Base-by-base conservation (phyloP, 2,797 vertebrate species). In the Sebastes kiyomatsui region DNA sequence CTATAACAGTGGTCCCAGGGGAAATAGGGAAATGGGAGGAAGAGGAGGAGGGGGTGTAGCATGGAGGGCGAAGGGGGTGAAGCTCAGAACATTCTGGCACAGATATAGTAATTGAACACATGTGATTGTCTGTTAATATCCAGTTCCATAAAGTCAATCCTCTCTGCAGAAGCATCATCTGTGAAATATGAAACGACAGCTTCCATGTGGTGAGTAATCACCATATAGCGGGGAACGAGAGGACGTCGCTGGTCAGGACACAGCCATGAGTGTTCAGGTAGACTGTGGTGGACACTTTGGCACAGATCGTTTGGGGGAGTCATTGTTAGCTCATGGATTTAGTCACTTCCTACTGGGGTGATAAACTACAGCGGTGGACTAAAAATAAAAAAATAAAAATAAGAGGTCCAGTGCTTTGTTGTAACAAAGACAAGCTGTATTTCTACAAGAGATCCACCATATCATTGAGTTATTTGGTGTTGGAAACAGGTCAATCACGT, bases 391-490 rank as follows among this genome's bases (percentile, higher is more conserved):
- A 65, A 55, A 84, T 61, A 74, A 33, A 49, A 49, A 49, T 49
- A 49, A 49, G 46, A 9, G 18, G 14, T 68, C 86, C 67, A 72
- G 35, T 49, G 79, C 66, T 30, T 85, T 85, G 88, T 84, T 85
- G 92, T 78, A 49, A 71, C 88, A 94, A 94, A 93, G 91, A 95
- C 81, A 67, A 91, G 90, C 84, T 77, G 92, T 93, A 94, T 92
- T 91, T 89, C 77, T 72, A 14, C 72, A 64, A 52, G 67, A 78
- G 72, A 90, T 94, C 92, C 94, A 92, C 72, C 72, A 54, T 93
- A 88, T 93, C 92, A 95, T 95, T 91, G 81, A 95, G 90, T 95
- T 95, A 94, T 93, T 94, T 91, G 90, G 91, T 90, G 82, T 72
- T 85, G 72, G 88, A 93, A 88, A 86, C 76, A 60, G 80, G 91